Percentiles rank a stretch among this genome's conserved stretches.
These are phyloP conservation scores for Pipistrellus nathusii DNA, from an alignment of 2,797 vertebrate genomes.

Conservation along the genomic window DNA sequence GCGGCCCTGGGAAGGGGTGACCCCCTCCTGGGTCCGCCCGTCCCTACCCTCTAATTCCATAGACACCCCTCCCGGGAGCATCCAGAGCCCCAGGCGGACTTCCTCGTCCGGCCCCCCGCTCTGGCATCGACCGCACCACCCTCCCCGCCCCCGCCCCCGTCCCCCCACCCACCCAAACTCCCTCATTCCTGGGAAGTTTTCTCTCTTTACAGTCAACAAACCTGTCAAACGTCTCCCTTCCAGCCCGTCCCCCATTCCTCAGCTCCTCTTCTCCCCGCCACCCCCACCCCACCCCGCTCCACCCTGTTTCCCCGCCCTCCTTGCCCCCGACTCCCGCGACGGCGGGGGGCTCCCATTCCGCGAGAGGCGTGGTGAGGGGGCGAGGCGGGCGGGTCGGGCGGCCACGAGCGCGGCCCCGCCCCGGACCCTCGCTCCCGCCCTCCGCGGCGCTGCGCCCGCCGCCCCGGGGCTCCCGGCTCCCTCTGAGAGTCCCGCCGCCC, in stretches of 20 bases:
- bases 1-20: not conserved
- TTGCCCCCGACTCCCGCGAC: slow-evolving; percentile 33
- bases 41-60: not conserved
- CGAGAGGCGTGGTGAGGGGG: slow-evolving; percentile 51
- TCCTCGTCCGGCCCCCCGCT: slow-evolving; percentile 35
- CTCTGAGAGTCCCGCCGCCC: slow-evolving; percentile 71
- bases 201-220: slow-evolving; percentile 89
- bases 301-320: slow-evolving; percentile 50
- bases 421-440: slow-evolving; percentile 74
- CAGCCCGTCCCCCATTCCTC: slow-evolving; percentile 70
- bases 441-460: slow-evolving; percentile 63
- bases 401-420: slow-evolving; percentile 71
- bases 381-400: slow-evolving; percentile 61
- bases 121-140: slow-evolving; percentile 19
- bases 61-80: slow-evolving; percentile 40
- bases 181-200: slow-evolving; percentile 87
- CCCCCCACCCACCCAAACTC: slow-evolving; percentile 66
- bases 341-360: not conserved
- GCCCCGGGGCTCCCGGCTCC: slow-evolving; percentile 78
- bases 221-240: slow-evolving; percentile 85
- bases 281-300: not conserved
- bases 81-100: slow-evolving; percentile 50
- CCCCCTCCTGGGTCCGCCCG: not conserved
- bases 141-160: not conserved
- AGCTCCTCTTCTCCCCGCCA: slow-evolving; percentile 47